Conservation (phyloP, 1,140 invertebrate genomes). For the Sycobia sp. region DNA sequence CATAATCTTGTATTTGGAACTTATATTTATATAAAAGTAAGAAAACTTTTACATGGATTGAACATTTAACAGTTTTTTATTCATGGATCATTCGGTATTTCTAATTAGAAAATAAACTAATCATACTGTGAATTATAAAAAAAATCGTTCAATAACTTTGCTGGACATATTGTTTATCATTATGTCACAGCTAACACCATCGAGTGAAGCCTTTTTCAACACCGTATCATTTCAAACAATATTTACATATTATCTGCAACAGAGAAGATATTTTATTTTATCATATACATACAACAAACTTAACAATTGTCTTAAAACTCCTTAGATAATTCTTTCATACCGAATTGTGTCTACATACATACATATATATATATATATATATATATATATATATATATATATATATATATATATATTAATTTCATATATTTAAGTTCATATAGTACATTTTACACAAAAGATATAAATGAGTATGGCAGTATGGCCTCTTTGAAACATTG, state of each 20-base stretch:
- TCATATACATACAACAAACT: slow-evolving; percentile 7
- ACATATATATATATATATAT: too few relatives aligned
- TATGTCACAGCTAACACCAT: slow-evolving; percentile 3
- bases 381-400: not conserved
- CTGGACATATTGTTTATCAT: not conserved
- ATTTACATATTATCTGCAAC: slow-evolving; percentile 17
- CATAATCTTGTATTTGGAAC: too few relatives aligned
- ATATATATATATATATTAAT: not conserved
- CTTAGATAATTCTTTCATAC: not conserved
- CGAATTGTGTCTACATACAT: too few relatives aligned
- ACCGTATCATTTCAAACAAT: slow-evolving; percentile 12
- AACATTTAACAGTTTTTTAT: too few relatives aligned
- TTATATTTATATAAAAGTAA: too few relatives aligned
- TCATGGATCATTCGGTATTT: too few relatives aligned
- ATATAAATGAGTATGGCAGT: slow-evolving; percentile 24
- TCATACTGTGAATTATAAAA: too few relatives aligned
- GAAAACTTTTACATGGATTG: too few relatives aligned
- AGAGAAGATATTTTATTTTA: not conserved
- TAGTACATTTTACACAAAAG: not conserved
- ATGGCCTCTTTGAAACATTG: slow-evolving; percentile 32
- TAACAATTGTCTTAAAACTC: slow-evolving; percentile 10
- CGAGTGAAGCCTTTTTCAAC: slow-evolving; percentile 4
- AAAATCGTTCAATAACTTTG: too few relatives aligned
- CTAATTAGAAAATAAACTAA: too few relatives aligned
- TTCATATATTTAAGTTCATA: not conserved